phyloP scores from a whole-genome alignment of 2,797 vertebrate genomes.

The Chaunax sp. region DNA sequence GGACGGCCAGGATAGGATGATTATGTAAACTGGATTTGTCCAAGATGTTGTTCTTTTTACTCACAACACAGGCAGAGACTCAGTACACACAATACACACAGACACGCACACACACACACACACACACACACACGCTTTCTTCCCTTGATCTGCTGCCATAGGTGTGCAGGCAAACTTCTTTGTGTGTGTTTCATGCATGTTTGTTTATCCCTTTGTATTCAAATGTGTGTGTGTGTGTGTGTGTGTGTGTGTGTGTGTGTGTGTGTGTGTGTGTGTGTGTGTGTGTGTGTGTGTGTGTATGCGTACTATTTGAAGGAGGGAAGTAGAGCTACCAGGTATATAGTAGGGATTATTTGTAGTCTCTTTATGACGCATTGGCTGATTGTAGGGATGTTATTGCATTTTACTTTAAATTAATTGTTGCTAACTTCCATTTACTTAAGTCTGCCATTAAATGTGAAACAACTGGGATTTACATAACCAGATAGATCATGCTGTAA shows the following conservation, averaged over 20 bases:
- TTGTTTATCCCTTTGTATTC: conserved; percentile 49
- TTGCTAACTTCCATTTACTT: conserved; percentile 36
- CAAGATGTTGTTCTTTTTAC: conserved; percentile 67
- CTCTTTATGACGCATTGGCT: conserved; percentile 48
- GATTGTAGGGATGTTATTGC: conserved; percentile 43
- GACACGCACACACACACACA: conserved; percentile 16
- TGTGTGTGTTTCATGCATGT: conserved; percentile 34
- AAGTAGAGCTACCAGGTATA: conserved; percentile 36
- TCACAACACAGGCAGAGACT: conserved; percentile 25
- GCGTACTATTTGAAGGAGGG: conserved; percentile 37
- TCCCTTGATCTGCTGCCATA: conserved; percentile 65
- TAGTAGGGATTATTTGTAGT: conserved; percentile 49
- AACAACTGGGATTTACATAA: conserved; percentile 46
- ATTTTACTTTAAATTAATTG: conserved; percentile 51
- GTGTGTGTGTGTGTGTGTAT: background rate
- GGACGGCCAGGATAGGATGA: conserved; percentile 75
- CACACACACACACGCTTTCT: conserved; percentile 28
- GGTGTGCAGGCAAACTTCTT: conserved; percentile 29
- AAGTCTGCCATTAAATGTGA: conserved; percentile 40
- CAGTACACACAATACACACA: background rate
- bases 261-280: background rate
- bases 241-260: background rate
- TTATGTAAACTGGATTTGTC: conserved; percentile 79
- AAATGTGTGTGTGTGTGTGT: conserved; percentile 30
- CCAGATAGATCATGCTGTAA: conserved; percentile 3